A percentile compares a stretch with the other conserved stretches of the same genome.
phyloP scores from a whole-genome alignment of 2,113 vertebrate genomes.

The Pipa parva region DNA sequence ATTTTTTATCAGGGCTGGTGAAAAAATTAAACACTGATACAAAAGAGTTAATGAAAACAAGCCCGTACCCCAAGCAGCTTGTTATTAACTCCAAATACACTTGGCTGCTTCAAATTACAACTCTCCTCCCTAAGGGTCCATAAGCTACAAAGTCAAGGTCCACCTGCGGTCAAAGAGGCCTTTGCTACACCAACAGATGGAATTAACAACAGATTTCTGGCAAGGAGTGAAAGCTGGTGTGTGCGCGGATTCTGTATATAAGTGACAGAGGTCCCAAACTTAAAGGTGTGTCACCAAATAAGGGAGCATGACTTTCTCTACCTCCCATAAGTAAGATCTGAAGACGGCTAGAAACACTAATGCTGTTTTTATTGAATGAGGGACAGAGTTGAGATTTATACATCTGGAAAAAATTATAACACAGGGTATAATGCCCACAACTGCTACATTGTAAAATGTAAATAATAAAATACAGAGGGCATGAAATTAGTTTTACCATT shows the following conservation, averaged over 20 bases:
- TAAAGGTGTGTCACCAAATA: neutral
- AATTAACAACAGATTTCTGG: slow-evolving; percentile 70
- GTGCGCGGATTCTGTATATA: slow-evolving; percentile 52
- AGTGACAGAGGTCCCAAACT: slow-evolving; percentile 22
- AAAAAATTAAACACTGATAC: no score
- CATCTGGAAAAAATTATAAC: neutral
- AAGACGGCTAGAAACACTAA: neutral
- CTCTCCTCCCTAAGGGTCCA: slow-evolving; percentile 68
- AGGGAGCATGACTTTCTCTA: neutral
- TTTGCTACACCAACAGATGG: slow-evolving; percentile 58
- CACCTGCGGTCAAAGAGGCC: slow-evolving; percentile 58
- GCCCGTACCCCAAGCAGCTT: slow-evolving; percentile 37
- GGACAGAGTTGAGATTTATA: neutral
- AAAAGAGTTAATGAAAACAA: neutral
- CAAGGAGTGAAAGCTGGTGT: slow-evolving; percentile 50
- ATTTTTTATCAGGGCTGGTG: no score
- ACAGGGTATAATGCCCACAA: neutral
- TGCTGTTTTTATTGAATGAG: neutral
- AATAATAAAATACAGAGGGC: neutral
- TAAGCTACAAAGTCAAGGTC: slow-evolving; percentile 59
- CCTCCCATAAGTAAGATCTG: neutral
- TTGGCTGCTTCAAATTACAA: slow-evolving; percentile 75
- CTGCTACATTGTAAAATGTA: neutral
- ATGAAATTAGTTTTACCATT: neutral
- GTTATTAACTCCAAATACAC: slow-evolving; percentile 40